These are phyloP conservation scores for Noctua janthe DNA, from an alignment of 2,888 invertebrate species.

Conservation along the genomic window DNA sequence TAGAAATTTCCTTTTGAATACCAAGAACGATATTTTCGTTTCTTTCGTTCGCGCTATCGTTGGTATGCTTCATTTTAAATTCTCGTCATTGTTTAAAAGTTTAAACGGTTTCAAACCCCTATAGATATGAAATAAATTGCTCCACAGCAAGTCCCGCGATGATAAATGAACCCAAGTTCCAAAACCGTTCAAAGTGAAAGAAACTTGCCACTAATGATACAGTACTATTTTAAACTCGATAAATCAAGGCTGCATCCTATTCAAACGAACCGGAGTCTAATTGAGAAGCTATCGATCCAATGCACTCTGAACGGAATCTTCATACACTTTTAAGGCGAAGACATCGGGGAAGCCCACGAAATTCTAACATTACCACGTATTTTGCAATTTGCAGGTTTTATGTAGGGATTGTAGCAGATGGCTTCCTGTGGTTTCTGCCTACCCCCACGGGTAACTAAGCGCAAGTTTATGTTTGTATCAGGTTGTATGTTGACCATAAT, in stretches of 20 bases:
- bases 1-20: background rate
- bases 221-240: conserved; percentile 60
- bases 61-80: background rate
- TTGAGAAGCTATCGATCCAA: conserved; percentile 57
- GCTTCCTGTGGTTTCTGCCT: background rate
- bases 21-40: background rate
- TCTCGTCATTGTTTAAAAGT: conserved; percentile 27
- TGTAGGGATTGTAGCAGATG: background rate
- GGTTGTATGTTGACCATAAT: background rate
- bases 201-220: conserved; percentile 58
- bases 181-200: conserved; percentile 43
- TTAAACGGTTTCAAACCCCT: background rate
- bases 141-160: conserved; percentile 35
- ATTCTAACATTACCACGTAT: accelerated
- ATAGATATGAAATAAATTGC: conserved; percentile 50
- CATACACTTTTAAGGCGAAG: conserved; percentile 42
- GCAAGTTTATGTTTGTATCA: background rate
- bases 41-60: background rate
- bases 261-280: conserved; percentile 38
- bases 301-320: conserved; percentile 49
- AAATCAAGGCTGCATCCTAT: conserved; percentile 52
- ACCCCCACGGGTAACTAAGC: background rate
- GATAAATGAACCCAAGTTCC: conserved; percentile 50
- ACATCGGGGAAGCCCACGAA: background rate
- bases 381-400: background rate